Base-by-base conservation (phyloP, 2,113 vertebrate species). In the Verasper variegatus region DNA sequence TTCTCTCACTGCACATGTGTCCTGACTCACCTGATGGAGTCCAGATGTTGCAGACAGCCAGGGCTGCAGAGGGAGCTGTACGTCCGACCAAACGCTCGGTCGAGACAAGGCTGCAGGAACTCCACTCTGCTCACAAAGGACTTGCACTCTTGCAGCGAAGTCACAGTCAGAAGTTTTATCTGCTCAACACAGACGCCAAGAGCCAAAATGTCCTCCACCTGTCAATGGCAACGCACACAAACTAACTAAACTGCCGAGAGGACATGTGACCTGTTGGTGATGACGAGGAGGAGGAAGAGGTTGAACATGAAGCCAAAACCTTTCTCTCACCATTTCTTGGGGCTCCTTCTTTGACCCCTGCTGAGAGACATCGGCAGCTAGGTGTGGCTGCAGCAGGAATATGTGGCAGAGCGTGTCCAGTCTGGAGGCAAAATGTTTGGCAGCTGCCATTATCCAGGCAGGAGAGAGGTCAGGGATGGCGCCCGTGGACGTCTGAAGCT, bases 151-250 rank as follows among this genome's bases (percentile, higher is more conserved):
- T 64, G 13, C 54, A 90, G 12, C 0, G 91, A 91, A 4, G 58
- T 79, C 42, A 93, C 3, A 1, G 71, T 27, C 55, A 81, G 83
- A 4, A 86, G 82, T 79, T 89, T 90, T 52, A 80, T 87, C 69
- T 86, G 59, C 24, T 95, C 94, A 2, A 91, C 91, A 37, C 90
- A 94, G 23, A 91, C 70, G 0, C 89, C 90, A 0, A 94, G 88
- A 23, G 92, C 93, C 15, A 83, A 23, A 4, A 95, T 76, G 76
- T 95, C 94, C 71, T 94, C 93, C 55, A 61, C 52, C 94, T 95
- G 76, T 17, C 54, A 11, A 14, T 68, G 1, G 74, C 21, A 51
- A 62, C 49, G 61, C 52, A 0, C 27, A 27, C 27, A 27, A 3
- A 27, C 27, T 27, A 10, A 40, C 37, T 11, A 40, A 11, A 40